Evolutionary conservation across 2,113 vertebrate species (phyloP).

Genomic region (Sarotherodon lohbergeri): DNA sequence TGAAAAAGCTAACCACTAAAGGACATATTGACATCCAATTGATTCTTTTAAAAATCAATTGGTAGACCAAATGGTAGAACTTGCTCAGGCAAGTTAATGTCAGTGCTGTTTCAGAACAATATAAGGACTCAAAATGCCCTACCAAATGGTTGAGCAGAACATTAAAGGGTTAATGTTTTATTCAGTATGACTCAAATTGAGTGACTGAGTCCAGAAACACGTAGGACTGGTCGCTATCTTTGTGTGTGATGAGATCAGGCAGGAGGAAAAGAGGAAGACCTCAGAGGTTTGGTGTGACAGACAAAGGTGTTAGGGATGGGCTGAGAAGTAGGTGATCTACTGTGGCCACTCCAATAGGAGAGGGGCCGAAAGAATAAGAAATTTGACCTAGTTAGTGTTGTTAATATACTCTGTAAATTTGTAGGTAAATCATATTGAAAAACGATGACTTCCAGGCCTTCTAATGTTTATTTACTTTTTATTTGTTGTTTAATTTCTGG

Average conservation of each 20-base stretch:
- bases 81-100: background rate
- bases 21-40: background rate
- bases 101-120: background rate
- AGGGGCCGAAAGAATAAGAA: rapidly evolving
- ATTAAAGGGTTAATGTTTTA: background rate
- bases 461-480: background rate
- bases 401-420: background rate
- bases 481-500: background rate
- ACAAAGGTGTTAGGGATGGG: background rate
- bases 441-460: background rate
- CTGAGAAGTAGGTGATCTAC: background rate
- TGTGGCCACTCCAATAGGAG: background rate
- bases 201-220: background rate
- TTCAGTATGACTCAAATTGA: background rate
- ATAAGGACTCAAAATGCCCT: background rate
- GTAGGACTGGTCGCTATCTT: rapidly evolving
- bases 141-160: background rate
- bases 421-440: background rate
- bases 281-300: background rate
- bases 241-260: background rate
- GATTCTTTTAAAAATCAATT: background rate
- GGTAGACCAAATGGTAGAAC: background rate
- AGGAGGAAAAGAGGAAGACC: background rate
- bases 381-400: background rate
- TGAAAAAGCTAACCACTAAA: background rate